Evolutionary conservation across 2,113 vertebrate genomes (phyloP).

Genomic region (Cebidichthys violaceus): DNA sequence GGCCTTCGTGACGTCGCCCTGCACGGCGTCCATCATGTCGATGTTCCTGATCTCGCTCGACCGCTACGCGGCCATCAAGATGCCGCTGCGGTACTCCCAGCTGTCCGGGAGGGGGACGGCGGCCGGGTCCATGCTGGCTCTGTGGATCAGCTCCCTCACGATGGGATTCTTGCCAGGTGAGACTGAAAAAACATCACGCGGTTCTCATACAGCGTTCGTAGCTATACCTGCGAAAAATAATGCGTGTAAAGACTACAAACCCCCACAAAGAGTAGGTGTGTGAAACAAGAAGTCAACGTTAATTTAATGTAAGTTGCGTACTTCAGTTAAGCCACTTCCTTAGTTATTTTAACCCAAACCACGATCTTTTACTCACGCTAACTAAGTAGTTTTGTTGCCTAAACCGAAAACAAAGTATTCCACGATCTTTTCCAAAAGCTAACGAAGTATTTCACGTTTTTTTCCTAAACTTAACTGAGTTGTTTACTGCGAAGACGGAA

Average conservation of each 20-base stretch:
- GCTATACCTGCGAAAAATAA: neutral
- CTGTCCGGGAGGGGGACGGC: conserved; percentile 80
- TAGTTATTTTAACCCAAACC: neutral
- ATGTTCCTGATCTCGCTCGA: conserved; percentile 91
- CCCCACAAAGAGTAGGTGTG: too few species aligned
- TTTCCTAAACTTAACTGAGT: too few species aligned
- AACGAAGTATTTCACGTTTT: too few species aligned
- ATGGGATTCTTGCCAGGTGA: conserved; percentile 88
- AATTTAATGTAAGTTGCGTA: neutral
- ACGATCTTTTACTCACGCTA: neutral
- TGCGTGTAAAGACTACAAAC: neutral
- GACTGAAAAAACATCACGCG: neutral
- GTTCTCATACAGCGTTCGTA: too few species aligned
- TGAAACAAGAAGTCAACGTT: too few species aligned
- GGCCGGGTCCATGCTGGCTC: conserved; percentile 62
- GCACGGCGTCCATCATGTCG: conserved; percentile 89
- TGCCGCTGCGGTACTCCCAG: conserved; percentile 87
- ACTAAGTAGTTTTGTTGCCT: neutral
- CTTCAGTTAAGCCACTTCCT: neutral
- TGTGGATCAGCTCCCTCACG: conserved; percentile 85
- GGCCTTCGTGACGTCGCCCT: conserved; percentile 87
- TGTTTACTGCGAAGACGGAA: too few species aligned
- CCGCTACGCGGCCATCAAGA: conserved; percentile 91
- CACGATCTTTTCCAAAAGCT: neutral
- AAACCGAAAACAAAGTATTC: neutral